Base-by-base conservation (phyloP, 2,888 invertebrate species). In the Eupeodes luniger region DNA sequence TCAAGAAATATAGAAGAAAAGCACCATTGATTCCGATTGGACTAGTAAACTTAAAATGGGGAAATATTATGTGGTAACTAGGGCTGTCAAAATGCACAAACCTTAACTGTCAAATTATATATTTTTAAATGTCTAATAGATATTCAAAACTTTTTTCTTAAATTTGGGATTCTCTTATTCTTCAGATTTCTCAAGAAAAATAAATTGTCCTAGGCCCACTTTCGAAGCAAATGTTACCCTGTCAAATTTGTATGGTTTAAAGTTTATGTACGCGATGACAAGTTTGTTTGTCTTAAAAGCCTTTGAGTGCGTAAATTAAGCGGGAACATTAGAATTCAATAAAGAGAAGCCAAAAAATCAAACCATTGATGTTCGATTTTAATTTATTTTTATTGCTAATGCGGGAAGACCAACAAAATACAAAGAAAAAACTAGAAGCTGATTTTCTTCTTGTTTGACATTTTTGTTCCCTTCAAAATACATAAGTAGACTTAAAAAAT, bases 301-400 rank as follows among this genome's bases (percentile, higher is more conserved):
- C 57, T 80, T 75, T 74, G 16, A 66, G 61, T 81, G 82, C 85
- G 78, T 81, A 86, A 86, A 81, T 82, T 82, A 82, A 75, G 64
- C 47, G 75, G 69, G 57, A 62, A 78, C 82, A 78, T 62, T 49
- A 61, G 77, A 85, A 62, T 78, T 62, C 74, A 85, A 78, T 81
- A 57, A 62, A 59, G 9, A 34, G 49, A 27, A 66, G 27, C 27
- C 27, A 66, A 55, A 55, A 55, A 19, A 19, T 27, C 57, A 36
- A 85, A 61, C 19, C 70, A 5, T 70, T 53, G 61, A 62, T 66
- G 47, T 64, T 66, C 53, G 53, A 12, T 55, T 62, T n/a, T 61
- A 59, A 72, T 72, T 72, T 72, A 72, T 59, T 69, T 69, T 62
- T 61, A 49, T 67, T 57, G 9, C 19, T n/a, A 11, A 55, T 27